These are phyloP conservation scores for Dromius quadrimaculatus DNA, from an alignment of 2,888 invertebrate species.

Conservation along the genomic window DNA sequence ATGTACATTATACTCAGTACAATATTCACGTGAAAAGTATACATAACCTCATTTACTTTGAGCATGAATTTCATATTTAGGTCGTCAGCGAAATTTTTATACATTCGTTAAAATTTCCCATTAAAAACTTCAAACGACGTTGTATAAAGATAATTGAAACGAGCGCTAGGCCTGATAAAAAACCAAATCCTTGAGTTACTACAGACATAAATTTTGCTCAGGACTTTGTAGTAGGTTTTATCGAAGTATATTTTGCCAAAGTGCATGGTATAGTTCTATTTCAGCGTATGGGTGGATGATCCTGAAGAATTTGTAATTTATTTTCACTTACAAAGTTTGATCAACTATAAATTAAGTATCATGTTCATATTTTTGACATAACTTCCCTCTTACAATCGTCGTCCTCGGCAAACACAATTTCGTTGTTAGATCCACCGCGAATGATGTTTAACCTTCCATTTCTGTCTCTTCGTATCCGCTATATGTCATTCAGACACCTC, in stretches of 20 bases:
- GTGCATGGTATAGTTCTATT: too few species aligned
- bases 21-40: neutral
- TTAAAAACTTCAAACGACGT: constrained; percentile 42
- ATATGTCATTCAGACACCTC: too few species aligned
- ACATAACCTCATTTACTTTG: constrained; percentile 14
- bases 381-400: neutral
- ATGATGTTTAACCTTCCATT: too few species aligned
- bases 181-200: constrained; percentile 34
- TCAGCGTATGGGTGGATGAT: too few species aligned
- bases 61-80: constrained; percentile 30
- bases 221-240: constrained; percentile 16
- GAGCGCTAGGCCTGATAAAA: constrained; percentile 20
- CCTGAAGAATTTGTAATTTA: too few species aligned
- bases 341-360: neutral
- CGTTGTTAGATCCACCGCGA: neutral
- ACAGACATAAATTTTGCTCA: constrained; percentile 29
- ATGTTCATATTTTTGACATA: neutral
- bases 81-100: constrained; percentile 39
- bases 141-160: constrained; percentile 34
- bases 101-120: constrained; percentile 36
- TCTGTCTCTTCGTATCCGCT: too few species aligned
- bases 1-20: too few species aligned
- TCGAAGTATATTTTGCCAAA: constrained; percentile 18
- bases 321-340: neutral
- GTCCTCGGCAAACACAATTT: too few species aligned